Conservation (phyloP, 1,140 invertebrate species). For the Procambarus clarkii region DNA sequence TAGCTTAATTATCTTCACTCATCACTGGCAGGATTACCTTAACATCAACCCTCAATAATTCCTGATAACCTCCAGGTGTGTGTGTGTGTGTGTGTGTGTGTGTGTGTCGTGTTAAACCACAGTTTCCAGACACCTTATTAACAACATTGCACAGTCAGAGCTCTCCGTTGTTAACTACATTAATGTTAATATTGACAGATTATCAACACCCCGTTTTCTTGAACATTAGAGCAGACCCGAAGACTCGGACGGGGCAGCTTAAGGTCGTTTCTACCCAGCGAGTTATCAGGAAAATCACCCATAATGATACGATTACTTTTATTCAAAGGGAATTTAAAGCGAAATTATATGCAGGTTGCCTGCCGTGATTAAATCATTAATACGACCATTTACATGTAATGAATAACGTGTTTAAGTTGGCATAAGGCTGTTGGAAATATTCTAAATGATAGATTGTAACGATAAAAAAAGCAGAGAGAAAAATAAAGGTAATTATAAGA, state of each 20-base stretch:
- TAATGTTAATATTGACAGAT: not conserved
- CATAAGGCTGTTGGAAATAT: not conserved
- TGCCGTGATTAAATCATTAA: not conserved
- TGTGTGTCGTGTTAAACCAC: too few species aligned
- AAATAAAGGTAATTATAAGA: not conserved
- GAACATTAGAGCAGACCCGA: not conserved
- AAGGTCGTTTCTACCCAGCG: not conserved
- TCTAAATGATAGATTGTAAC: too few species aligned
- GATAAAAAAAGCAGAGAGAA: too few species aligned
- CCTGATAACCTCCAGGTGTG: too few species aligned
- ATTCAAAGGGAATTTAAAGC: not conserved
- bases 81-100: too few species aligned
- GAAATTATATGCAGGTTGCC: not conserved
- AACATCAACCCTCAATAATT: too few species aligned
- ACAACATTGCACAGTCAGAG: too few species aligned
- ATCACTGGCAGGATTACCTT: too few species aligned
- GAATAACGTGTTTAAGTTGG: constrained; percentile 5
- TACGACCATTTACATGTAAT: not conserved
- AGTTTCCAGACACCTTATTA: too few species aligned
- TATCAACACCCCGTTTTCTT: not conserved
- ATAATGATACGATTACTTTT: constrained; percentile 10
- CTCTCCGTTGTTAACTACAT: not conserved
- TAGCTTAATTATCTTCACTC: too few species aligned
- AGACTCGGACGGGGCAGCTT: too few species aligned
- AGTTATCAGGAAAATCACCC: not conserved